Evolutionary conservation across 2,113 vertebrate species (phyloP), one percentile per base, ranked within the genome.

Genomic region (Deroptyus accipitrinus): DNA sequence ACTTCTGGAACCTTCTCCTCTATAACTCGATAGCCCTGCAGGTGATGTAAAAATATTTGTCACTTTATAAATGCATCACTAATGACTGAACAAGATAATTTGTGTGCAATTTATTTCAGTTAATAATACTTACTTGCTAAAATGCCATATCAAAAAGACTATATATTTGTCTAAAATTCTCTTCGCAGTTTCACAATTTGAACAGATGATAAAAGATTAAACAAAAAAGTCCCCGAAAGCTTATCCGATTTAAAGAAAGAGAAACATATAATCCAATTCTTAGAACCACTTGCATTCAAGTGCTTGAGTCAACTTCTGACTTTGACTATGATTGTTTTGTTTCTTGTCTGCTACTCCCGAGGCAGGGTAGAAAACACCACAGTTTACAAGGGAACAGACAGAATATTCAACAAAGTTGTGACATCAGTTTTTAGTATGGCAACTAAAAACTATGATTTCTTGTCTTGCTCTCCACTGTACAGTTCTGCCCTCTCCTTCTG

Each of bases 21-120:
- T 67, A 99, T 99, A 95, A 99, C 99, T 97, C 99, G 98, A 97
- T 99, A 99, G 13, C 99, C 99, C 99, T 99, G 95, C 30, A 79
- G 10, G 78, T 16, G 91, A 77, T 23, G 27, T 59, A 49, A 79
- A 66, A 87, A 35, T 35, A 44, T 10, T 4, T 1, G 4, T 46
- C n/a, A 27, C 19, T 88, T 84, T 24, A 35, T 41, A 62, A 63
- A 55, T 68, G 17, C 23, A 33, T 75, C 27, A 24, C 5, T 62
- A 44, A 42, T 31, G 44, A 64, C 37, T 52, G 24, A 59, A 76
- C 15, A 88, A 57, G 73, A 17, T 15, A 28, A 74, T 25, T 54
- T 8, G 8, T 3, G 18, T 75, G 80, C 28, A 8, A 88, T 67
- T 79, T 88, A 44, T 44, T 90, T 76, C 62, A 83, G 57, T 64